These are phyloP conservation scores for Calyptomena viridis DNA, from an alignment of 2,113 vertebrate species.

Conservation along the genomic window DNA sequence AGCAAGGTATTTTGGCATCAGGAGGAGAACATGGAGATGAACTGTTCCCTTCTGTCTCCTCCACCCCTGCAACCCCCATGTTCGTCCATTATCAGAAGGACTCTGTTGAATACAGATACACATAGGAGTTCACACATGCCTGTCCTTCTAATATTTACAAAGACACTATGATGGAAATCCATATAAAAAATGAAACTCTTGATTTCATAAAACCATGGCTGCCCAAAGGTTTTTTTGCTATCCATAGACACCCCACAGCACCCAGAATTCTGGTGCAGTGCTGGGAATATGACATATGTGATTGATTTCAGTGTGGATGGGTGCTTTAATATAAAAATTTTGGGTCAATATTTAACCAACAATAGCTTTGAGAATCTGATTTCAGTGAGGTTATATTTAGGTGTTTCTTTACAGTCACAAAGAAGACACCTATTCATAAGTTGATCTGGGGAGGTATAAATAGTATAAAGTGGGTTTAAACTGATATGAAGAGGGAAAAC, in stretches of 20 bases:
- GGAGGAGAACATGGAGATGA: background rate
- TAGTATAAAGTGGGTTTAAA: background rate
- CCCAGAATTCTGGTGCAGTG: background rate
- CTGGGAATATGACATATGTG: background rate
- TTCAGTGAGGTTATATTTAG: background rate
- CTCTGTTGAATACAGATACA: background rate
- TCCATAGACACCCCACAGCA: background rate
- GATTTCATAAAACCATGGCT: background rate
- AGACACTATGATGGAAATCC: background rate
- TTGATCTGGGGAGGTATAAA: background rate
- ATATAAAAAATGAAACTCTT: background rate
- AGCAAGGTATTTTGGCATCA: background rate
- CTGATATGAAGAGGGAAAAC: background rate
- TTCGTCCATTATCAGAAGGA: background rate
- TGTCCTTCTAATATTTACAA: background rate
- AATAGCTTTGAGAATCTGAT: background rate
- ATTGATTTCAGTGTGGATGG: background rate
- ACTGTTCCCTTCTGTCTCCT: background rate
- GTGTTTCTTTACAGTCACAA: background rate
- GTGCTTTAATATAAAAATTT: background rate
- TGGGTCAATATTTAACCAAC: background rate
- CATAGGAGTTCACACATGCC: background rate
- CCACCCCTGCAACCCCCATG: fast-evolving
- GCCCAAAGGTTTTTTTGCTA: background rate
- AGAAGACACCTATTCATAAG: background rate